phyloP scores from a whole-genome alignment of 2,113 vertebrate species.

The Alexandromys fortis region DNA sequence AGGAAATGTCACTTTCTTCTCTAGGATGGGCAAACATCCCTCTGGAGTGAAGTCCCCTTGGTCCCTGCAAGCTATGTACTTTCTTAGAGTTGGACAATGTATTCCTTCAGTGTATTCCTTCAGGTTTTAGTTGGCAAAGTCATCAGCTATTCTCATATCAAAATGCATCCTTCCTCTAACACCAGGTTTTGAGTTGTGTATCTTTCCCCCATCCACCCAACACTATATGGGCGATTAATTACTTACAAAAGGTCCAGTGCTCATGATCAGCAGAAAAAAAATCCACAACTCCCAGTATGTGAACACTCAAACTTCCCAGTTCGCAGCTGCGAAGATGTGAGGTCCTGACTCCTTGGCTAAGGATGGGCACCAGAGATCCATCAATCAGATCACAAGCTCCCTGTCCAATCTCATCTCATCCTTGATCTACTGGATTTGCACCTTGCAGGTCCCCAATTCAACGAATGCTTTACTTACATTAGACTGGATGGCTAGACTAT shows the following conservation, averaged over 20 bases:
- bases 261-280: neutral
- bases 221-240: neutral
- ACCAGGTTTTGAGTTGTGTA: neutral
- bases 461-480: neutral
- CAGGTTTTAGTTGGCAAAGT: neutral
- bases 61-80: neutral
- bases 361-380: neutral
- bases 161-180: neutral
- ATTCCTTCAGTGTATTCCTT: neutral
- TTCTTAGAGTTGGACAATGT: neutral
- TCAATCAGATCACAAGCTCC: neutral
- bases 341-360: neutral
- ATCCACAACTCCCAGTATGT: fast-evolving
- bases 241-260: neutral
- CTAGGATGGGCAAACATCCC: neutral
- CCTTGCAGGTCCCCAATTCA: neutral
- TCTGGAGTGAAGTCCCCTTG: neutral
- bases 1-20: neutral
- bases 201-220: neutral
- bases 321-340: neutral
- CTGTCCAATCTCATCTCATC: neutral
- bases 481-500: neutral
- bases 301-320: neutral
- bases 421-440: neutral
- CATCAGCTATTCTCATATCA: neutral